These are phyloP conservation scores for Pseudomugil tenellus DNA, from an alignment of 2,797 vertebrate species.

Conservation along the genomic window DNA sequence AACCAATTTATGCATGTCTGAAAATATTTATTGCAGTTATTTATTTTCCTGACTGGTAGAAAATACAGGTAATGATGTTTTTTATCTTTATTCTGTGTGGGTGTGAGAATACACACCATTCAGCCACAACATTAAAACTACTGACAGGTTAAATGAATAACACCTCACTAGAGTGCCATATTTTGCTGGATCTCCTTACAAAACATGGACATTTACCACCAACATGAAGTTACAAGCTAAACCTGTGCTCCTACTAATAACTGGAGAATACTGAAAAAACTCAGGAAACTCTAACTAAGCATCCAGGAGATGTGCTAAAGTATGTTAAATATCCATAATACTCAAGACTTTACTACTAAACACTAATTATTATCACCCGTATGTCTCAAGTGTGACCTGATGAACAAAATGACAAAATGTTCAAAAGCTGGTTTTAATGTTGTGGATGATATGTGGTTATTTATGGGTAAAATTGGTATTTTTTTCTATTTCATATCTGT, in stretches of 20 bases:
- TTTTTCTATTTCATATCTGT: background rate
- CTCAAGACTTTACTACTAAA: background rate
- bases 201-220: background rate
- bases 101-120: constrained; percentile 30
- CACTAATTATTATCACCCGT: background rate
- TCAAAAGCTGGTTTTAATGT: background rate
- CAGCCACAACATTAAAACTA: constrained; percentile 1
- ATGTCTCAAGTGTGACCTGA: background rate
- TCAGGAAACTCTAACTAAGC: constrained; percentile 7
- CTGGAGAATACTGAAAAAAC: background rate
- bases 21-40: constrained; percentile 78
- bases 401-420: background rate
- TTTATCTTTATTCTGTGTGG: constrained; percentile 31
- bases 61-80: constrained; percentile 27
- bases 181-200: background rate
- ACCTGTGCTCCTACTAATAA: background rate
- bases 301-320: background rate
- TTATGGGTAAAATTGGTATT: constrained; percentile 24
- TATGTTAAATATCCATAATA: background rate
- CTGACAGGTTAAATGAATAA: background rate
- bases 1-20: constrained; percentile 48
- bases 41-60: constrained; percentile 62
- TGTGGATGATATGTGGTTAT: constrained; percentile 32
- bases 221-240: background rate
- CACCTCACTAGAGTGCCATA: background rate